A percentile compares a stretch with the other conserved stretches of the same genome.
Conservation (phyloP, 2,113 vertebrate species). For the Syrmaticus mikado region DNA sequence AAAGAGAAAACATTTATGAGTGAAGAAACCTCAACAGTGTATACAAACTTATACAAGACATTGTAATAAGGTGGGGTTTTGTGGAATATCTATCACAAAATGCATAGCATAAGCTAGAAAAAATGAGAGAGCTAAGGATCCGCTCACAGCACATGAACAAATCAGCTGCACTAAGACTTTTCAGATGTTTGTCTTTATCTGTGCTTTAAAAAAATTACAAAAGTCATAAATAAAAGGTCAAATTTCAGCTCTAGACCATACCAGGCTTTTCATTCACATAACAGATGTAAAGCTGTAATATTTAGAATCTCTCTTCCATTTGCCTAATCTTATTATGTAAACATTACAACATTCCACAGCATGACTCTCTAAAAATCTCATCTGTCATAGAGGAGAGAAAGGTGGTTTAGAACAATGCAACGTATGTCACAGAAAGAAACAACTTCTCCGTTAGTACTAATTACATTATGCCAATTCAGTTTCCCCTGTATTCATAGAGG, state of each 20-base stretch:
- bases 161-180: background rate
- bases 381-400: background rate
- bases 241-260: background rate
- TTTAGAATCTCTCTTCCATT: background rate
- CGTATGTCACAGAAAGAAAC: background rate
- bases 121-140: background rate
- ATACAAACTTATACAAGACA: background rate
- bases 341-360: background rate
- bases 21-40: background rate
- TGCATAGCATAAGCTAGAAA: fast-evolving
- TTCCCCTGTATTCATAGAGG: fast-evolving
- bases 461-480: fast-evolving
- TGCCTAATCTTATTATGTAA: background rate
- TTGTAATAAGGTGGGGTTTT: background rate
- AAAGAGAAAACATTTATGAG: background rate
- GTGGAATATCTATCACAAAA: background rate
- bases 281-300: background rate
- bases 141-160: background rate
- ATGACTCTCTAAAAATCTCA: background rate
- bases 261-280: background rate
- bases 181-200: background rate
- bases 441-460: background rate
- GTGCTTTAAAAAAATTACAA: background rate
- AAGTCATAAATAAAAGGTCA: background rate
- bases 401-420: background rate